phyloP scores from a whole-genome alignment of 30 jellyfish, hydroid and myxozoan species.

The Haliclystus octoradiatus region DNA sequence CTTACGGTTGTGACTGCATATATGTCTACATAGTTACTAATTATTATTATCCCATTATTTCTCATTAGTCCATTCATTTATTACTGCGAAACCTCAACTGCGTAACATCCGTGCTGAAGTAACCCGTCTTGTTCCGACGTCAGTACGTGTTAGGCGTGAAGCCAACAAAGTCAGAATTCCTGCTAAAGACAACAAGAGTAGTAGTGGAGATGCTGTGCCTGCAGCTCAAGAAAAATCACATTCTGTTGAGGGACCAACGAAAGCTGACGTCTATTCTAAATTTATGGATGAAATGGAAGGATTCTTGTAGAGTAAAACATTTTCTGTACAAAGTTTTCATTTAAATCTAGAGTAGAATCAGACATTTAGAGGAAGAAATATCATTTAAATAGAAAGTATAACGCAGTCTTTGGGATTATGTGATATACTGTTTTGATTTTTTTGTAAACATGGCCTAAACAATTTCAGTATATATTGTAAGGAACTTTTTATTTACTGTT shows the following conservation, averaged over 20 bases:
- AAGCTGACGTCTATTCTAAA: slow-evolving; percentile 76
- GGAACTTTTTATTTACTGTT: too few species aligned
- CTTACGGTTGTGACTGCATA: too few species aligned
- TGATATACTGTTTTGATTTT: too few species aligned
- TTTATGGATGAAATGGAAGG: slow-evolving; percentile 95
- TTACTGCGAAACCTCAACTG: slow-evolving; percentile 88
- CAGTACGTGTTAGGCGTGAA: slow-evolving; percentile 64
- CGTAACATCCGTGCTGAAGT: slow-evolving; percentile 98
- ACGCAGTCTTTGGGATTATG: too few species aligned
- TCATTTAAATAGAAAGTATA: too few species aligned
- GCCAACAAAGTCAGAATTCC: slow-evolving; percentile 17
- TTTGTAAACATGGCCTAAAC: too few species aligned
- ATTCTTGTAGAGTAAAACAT: slow-evolving; percentile 31
- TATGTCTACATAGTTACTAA: too few species aligned
- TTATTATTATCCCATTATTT: too few species aligned
- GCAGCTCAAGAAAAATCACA: not conserved
- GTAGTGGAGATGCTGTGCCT: not conserved
- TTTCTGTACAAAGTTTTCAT: too few species aligned
- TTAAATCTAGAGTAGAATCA: too few species aligned
- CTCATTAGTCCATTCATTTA: slow-evolving; percentile 56
- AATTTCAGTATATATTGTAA: too few species aligned
- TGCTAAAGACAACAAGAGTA: slow-evolving; percentile 6
- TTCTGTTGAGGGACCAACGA: slow-evolving; percentile 67
- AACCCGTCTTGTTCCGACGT: slow-evolving; percentile 93
- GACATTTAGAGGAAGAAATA: too few species aligned